A percentile compares a stretch with the other conserved stretches of the same genome.
Evolutionary conservation across 2,797 vertebrate genomes (phyloP).

Genomic region (Aldrovandia affinis): DNA sequence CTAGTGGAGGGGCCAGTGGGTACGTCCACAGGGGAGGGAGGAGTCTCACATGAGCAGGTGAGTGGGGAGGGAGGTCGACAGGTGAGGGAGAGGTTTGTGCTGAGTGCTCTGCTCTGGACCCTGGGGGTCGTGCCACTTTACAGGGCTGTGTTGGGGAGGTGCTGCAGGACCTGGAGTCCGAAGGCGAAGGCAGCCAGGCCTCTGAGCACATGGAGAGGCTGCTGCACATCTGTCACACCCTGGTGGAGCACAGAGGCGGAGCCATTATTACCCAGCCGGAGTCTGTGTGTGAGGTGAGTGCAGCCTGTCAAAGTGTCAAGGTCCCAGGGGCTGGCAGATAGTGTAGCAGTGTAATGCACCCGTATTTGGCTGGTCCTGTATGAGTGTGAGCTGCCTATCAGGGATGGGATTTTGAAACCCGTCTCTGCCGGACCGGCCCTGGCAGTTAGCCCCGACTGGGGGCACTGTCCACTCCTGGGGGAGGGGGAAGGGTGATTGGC

Average conservation of each 20-base stretch:
- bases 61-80: background rate
- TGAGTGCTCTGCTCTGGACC: too few species aligned
- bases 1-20: too few species aligned
- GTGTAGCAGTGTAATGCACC: too few species aligned
- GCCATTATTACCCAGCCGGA: constrained; percentile 84
- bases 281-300: constrained; percentile 80
- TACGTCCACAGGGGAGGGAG: background rate
- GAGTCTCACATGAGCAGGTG: background rate
- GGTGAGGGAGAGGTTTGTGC: background rate
- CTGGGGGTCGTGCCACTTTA: background rate
- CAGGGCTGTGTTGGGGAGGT: constrained; percentile 76
- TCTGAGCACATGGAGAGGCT: constrained; percentile 85
- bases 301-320: background rate
- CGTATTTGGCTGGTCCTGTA: too few species aligned
- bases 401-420: too few species aligned
- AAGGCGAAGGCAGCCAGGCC: constrained; percentile 49
- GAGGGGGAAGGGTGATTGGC: too few species aligned
- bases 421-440: too few species aligned
- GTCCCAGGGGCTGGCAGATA: too few species aligned
- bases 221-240: constrained; percentile 80
- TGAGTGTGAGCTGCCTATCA: too few species aligned
- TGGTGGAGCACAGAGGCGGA: constrained; percentile 80
- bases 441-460: too few species aligned
- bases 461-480: too few species aligned
- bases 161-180: constrained; percentile 60